Percentiles rank a stretch among this genome's conserved stretches.
These are phyloP conservation scores for Amniataba percoides DNA, from an alignment of 2,797 vertebrate genomes.

Conservation along the genomic window DNA sequence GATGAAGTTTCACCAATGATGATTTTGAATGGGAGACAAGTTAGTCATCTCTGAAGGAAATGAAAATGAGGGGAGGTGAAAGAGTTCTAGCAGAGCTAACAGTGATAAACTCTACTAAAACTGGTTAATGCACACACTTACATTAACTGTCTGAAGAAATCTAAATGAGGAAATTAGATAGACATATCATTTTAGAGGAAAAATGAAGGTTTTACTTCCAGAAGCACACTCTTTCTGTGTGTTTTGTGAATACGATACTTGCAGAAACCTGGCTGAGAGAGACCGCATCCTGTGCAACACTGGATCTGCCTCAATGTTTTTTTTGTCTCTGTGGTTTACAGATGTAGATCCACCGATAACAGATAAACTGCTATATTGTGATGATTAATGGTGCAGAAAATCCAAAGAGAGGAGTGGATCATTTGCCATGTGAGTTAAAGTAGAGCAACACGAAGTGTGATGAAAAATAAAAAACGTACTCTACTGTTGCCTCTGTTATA, in stretches of 20 bases:
- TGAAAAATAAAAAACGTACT: not conserved
- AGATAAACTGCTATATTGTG: constrained; percentile 28
- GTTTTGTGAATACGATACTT: constrained; percentile 4
- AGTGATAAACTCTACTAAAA: constrained; percentile 4
- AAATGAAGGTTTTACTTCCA: constrained; percentile 12
- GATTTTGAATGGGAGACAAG: constrained; percentile 39
- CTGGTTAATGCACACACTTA: not conserved
- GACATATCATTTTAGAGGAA: not conserved
- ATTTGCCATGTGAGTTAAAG: constrained; percentile 35
- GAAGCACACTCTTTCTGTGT: not conserved
- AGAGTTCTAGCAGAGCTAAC: not conserved
- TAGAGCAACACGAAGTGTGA: constrained; percentile 14
- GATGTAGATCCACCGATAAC: constrained; percentile 41
- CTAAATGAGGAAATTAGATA: not conserved
- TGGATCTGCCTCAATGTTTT: constrained; percentile 7
- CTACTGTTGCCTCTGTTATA: constrained; percentile 9
- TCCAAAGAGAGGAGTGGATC: constrained; percentile 19
- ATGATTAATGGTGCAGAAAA: constrained; percentile 52
- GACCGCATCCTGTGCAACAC: not conserved
- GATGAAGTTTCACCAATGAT: constrained; percentile 44
- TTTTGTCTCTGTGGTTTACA: constrained; percentile 24
- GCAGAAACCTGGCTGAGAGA: constrained; percentile 1
- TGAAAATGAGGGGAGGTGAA: constrained; percentile 3
- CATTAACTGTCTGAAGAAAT: not conserved
- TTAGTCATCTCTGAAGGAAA: constrained; percentile 42